These are phyloP conservation scores for Mola mola DNA, from an alignment of 2,113 vertebrate genomes.

Conservation along the genomic window DNA sequence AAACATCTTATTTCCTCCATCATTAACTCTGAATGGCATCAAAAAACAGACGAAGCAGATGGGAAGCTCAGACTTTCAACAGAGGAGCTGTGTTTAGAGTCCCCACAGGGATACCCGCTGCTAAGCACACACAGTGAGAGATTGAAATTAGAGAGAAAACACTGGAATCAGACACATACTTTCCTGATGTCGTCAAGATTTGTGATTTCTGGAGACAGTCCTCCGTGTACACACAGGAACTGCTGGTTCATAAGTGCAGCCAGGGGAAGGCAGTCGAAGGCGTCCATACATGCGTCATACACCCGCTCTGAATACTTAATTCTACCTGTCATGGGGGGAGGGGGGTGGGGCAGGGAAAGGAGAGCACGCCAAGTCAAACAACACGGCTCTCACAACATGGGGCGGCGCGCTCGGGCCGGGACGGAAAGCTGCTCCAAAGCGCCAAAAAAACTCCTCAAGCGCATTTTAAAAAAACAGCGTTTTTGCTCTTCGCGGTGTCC, in stretches of 20 bases:
- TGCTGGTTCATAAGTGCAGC: constrained; percentile 99
- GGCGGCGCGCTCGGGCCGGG: constrained; percentile 35
- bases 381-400: constrained; percentile 41
- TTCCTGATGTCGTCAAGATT: constrained; percentile 99
- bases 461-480: no score
- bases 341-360: constrained; percentile 29
- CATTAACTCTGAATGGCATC: no score
- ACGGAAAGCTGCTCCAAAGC: constrained; percentile 42
- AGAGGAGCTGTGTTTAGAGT: no score
- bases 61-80: no score
- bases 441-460: constrained; percentile 58
- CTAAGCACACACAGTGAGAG: constrained; percentile 17
- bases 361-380: constrained; percentile 68
- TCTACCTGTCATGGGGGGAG: constrained; percentile 89
- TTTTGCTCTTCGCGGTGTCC: background rate
- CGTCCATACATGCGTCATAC: constrained; percentile 98
- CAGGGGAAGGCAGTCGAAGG: constrained; percentile 98
- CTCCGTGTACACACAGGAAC: constrained; percentile 97
- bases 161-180: constrained; percentile 84
- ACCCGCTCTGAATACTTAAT: constrained; percentile 99
- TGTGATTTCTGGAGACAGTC: constrained; percentile 98
- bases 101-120: constrained; percentile 6
- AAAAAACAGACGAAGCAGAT: no score
- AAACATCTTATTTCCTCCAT: no score
- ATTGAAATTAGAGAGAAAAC: constrained; percentile 5